Evolutionary conservation across 92 coral and sea anemone genomes (phyloP), one percentile per base, ranked within the genome.

Genomic region (Parazoanthus swiftii): DNA sequence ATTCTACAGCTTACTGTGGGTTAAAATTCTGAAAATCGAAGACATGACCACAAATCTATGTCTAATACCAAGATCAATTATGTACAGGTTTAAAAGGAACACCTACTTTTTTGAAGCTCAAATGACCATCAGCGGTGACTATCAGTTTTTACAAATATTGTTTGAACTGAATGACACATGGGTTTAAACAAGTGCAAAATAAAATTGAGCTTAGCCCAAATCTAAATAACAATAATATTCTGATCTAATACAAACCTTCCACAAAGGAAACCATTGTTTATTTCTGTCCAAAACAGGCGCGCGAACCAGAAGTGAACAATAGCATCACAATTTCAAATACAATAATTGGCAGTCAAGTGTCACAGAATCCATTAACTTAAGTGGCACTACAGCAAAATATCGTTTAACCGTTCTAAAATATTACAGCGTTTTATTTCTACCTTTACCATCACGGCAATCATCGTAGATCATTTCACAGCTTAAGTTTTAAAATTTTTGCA

Each of bases 271-370:
- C 51, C 26, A 76, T 18, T 76, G 76, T 82, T 70, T 71, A 14
- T 65, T 72, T 48, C 21, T 70, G 87, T 48, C 15, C 23, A 38
- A 82, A 82, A 84, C 67, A 43, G 79, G 87, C 87, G 87, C 79
- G 54, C 79, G 37, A 84, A 70, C 14, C 23, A 15, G 43, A 84
- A 15, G 14, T 48, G 44, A 82, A 68, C 59, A 67, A 82, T 38
- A 43, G 10, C 11, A 65, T 44, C 10, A 37, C 76, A 65, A 48
- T 51, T 51, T 59, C 71, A 82, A 78, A 46, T n/a, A 78, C 39
- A 44, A 77, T 46, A 5, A 43, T 6, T 46, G 11, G 46, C 77
- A 36, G 23, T 23, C 44, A 9, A 3, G 78, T 76, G 79, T 39
- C 79, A 75, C 79, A 15, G 10, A 39, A 75, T 46, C 46, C 79